Conservation (phyloP, 2,797 vertebrate species). For the Anguilla marmorata region DNA sequence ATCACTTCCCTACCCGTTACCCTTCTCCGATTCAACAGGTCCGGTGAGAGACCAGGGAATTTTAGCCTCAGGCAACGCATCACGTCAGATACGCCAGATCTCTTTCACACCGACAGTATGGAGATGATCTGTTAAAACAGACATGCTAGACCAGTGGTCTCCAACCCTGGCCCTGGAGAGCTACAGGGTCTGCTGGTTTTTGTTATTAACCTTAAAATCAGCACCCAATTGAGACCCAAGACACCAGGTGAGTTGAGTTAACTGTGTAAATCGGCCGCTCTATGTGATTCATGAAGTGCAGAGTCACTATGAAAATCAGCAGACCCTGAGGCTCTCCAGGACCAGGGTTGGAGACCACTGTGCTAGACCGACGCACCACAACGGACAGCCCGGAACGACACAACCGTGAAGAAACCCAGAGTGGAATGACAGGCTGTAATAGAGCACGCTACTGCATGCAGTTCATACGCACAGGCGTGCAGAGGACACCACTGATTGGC, state of each 20-base stretch:
- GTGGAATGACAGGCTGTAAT: background rate
- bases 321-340: too few relatives aligned
- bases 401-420: background rate
- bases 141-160: background rate
- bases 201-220: too few relatives aligned
- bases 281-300: too few relatives aligned
- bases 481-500: background rate
- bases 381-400: background rate
- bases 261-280: too few relatives aligned
- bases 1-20: too few relatives aligned
- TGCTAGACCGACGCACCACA: background rate
- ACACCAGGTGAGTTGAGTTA: too few relatives aligned
- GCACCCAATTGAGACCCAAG: too few relatives aligned
- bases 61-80: background rate
- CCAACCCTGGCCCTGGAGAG: too few relatives aligned
- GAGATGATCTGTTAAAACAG: background rate
- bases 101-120: background rate
- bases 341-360: too few relatives aligned
- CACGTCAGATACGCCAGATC: background rate
- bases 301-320: too few relatives aligned
- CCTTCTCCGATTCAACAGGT: background rate
- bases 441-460: background rate
- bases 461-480: background rate
- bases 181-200: too few relatives aligned
- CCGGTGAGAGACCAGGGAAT: background rate